Base-by-base conservation (phyloP, 2,113 vertebrate genomes). In the Delphinus delphis region DNA sequence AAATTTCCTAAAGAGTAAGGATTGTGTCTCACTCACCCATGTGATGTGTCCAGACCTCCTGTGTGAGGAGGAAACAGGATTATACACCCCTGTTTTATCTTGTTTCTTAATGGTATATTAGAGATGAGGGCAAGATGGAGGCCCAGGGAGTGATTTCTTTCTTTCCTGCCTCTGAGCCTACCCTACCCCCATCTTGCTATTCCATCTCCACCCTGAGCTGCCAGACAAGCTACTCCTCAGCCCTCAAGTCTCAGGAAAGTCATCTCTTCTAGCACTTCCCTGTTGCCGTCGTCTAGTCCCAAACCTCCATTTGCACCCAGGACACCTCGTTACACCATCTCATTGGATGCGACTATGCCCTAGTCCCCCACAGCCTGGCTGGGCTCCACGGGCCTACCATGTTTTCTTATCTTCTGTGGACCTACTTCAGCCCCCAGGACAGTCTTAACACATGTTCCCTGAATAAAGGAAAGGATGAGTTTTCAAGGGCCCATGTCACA, bases 401-500 rank as follows among this genome's bases (percentile, higher is more conserved):
- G 25, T 26, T 23, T 8, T 17, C 88, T 82, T n/a, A 7, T 26
- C 38, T 65, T 36, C 79, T 47, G 81, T 70, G 62, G 23, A 62
- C 28, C 36, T 88, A 38, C 36, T 41, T 38, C n/a, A 10, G 50
- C 25, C 14, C 85, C 28, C 23, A 38, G 31, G 41, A 50, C 60
- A 60, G 53, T 44, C 41, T 85, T 23, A 33, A 65, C 62, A 36
- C 26, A 0, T 81, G 21, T 17, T 67, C 83, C 79, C 50, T 53
- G 67, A 77, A 50, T 77, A 67, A 89, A 94, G 33, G 85, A 70
- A 90, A 68, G 14, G 2, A 55, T 80, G 62, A n/a, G 47, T 76
- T 94, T 92, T 96, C 50, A 33, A 96, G 47, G 90, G 60, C 31
- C 63, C n/a, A 25, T 23, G 21, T 88, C 65, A 81, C 63, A 76